A percentile compares a stretch with the other conserved stretches of the same genome.
Conservation (phyloP, 2,113 vertebrate genomes). For the Phaethon lepturus region DNA sequence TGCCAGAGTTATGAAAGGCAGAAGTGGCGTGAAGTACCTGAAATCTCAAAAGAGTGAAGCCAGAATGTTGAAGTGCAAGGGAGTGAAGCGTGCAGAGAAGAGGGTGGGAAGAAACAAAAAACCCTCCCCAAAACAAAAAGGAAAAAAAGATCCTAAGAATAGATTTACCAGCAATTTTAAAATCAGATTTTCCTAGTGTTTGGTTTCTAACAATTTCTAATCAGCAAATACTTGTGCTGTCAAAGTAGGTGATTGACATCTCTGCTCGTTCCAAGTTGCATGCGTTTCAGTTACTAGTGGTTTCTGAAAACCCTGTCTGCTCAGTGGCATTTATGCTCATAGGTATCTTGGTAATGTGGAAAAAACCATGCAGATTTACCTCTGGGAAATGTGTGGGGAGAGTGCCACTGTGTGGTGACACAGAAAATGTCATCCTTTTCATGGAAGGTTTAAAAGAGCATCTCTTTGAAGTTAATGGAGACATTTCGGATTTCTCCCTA, state of each 20-base stretch:
- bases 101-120: neutral
- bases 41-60: neutral
- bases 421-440: neutral
- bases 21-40: neutral
- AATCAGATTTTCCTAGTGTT: neutral
- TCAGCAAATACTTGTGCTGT: neutral
- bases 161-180: neutral
- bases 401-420: slow-evolving; percentile 57
- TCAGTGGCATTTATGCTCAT: neutral
- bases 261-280: neutral
- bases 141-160: neutral
- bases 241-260: neutral
- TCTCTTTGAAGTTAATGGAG: neutral
- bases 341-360: neutral
- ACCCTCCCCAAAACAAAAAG: neutral
- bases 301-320: neutral
- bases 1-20: neutral
- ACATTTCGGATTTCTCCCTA: neutral
- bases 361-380: neutral
- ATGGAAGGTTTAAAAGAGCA: fast-evolving
- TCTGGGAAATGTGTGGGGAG: slow-evolving; percentile 25
- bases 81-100: neutral
- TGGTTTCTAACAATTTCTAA: neutral
- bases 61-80: neutral
- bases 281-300: neutral